A percentile compares a stretch with the other conserved stretches of the same genome.
phyloP scores from a whole-genome alignment of 2,113 vertebrate genomes.

The Orycteropus afer region DNA sequence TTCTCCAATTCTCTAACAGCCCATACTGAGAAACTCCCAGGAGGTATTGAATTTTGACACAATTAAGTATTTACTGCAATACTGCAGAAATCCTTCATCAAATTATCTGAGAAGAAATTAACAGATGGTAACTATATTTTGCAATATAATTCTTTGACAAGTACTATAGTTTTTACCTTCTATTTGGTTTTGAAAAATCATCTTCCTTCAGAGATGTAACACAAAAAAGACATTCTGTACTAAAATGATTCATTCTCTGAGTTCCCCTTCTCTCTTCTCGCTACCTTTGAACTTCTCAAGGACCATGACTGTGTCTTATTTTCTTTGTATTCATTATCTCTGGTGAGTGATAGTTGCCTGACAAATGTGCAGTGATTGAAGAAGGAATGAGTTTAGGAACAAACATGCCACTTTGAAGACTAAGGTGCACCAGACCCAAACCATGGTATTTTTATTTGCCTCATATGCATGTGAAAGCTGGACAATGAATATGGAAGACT shows the following conservation, averaged over 20 bases:
- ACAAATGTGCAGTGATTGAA: background rate
- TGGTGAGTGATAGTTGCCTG: background rate
- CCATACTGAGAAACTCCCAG: background rate
- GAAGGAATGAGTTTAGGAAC: background rate
- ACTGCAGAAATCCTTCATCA: constrained; percentile 2
- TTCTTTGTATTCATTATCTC: background rate
- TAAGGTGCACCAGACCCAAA: no score
- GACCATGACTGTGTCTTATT: background rate
- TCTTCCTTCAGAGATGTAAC: background rate
- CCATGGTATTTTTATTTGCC: no score
- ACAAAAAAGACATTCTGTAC: background rate
- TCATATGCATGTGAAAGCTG: no score
- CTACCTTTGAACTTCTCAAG: background rate
- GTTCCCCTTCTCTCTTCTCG: background rate
- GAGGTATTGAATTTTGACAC: background rate
- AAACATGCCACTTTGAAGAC: background rate
- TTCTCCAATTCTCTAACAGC: background rate
- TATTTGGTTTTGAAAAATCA: background rate
- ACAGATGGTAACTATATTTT: background rate
- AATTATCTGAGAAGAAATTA: background rate
- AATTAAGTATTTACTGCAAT: background rate
- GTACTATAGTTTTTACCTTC: background rate
- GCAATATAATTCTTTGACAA: background rate
- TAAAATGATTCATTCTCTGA: background rate
- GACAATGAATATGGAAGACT: no score